Evolutionary conservation across 2,888 invertebrate species (phyloP), one percentile per base, ranked within the genome.

Genomic region (Drosophila macrothrix): DNA sequence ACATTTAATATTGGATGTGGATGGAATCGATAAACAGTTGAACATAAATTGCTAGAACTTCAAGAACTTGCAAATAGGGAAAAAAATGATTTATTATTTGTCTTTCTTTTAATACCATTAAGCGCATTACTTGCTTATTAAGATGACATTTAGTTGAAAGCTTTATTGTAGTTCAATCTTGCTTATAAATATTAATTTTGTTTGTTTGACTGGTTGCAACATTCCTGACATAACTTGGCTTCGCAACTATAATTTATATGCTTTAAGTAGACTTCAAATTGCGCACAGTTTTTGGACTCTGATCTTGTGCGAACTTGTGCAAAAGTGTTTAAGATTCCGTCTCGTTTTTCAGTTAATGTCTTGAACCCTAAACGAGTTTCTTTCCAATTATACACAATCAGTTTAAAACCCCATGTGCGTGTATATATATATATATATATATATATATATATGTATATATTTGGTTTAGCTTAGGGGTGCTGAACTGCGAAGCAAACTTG

Each of bases 291-390:
- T 50, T 28, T 50, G 28, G 28, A 50, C 50, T 50, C 50, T 29
- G 50, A 50, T 28, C 50, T 10, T 50, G 28, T 25, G 49, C 49
- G 25, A 49, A 49, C 49, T 49, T 74, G 64, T 35, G 43, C 54
- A 61, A 65, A 69, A 58, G 41, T 46, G 25, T 35, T 75, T 65
- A 46, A 67, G 73, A 73, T 61, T 64, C 60, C 58, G 43, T 33
- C 43, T 65, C 37, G 62, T 70, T 59, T 66, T 70, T 69, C 56
- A 49, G 46, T 39, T 43, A 19, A 43, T 46, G 39, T 25, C 50
- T 68, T 62, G 65, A 56, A 73, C 74, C 73, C 74, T 60, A 83
- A 83, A 83, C 83, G 62, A 53, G 53, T 69, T 85, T 79, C 80
- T 73, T 39, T 29, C 14, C 41, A 19, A 58, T 55, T 58, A 68